A percentile compares a stretch with the other conserved stretches of the same genome.
Evolutionary conservation across 2,888 invertebrate genomes (phyloP).

Genomic region (Eupithecia centaureata): DNA sequence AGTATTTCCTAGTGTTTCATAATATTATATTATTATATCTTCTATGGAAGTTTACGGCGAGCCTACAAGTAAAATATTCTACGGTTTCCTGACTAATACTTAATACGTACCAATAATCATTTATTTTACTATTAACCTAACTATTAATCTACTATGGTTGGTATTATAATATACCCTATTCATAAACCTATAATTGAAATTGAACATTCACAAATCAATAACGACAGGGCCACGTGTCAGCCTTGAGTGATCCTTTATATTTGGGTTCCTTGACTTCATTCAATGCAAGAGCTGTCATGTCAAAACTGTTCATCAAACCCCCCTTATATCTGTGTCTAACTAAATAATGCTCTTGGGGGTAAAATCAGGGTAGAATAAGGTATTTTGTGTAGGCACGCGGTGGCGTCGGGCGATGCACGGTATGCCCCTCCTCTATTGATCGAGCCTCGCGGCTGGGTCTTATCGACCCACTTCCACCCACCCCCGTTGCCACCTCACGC

Average conservation of each 20-base stretch:
- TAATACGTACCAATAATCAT: no score
- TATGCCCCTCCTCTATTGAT: slow-evolving; percentile 74
- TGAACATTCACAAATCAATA: slow-evolving; percentile 6
- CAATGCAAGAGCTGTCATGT: slow-evolving; percentile 26
- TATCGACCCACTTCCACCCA: slow-evolving; percentile 77
- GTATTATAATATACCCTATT: no score
- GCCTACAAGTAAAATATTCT: no score
- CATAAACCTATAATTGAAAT: not conserved
- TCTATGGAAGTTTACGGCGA: no score
- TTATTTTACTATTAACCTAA: no score
- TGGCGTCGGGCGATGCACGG: slow-evolving; percentile 50
- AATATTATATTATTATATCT: no score
- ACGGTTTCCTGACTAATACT: no score
- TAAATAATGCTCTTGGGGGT: slow-evolving; percentile 51
- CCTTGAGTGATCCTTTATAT: slow-evolving; percentile 19
- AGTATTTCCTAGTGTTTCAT: no score
- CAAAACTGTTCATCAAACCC: slow-evolving; percentile 39
- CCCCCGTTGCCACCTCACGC: slow-evolving; percentile 51
- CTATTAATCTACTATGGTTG: no score
- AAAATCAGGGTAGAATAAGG: slow-evolving; percentile 44
- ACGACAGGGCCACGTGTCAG: slow-evolving; percentile 10
- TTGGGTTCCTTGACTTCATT: slow-evolving; percentile 16
- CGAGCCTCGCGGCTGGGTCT: slow-evolving; percentile 65
- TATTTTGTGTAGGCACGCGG: slow-evolving; percentile 66
- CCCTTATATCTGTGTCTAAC: slow-evolving; percentile 48